Percentiles rank a stretch among this genome's conserved stretches.
phyloP scores from a whole-genome alignment of 2,113 vertebrate genomes.

The Dipodomys spectabilis region DNA sequence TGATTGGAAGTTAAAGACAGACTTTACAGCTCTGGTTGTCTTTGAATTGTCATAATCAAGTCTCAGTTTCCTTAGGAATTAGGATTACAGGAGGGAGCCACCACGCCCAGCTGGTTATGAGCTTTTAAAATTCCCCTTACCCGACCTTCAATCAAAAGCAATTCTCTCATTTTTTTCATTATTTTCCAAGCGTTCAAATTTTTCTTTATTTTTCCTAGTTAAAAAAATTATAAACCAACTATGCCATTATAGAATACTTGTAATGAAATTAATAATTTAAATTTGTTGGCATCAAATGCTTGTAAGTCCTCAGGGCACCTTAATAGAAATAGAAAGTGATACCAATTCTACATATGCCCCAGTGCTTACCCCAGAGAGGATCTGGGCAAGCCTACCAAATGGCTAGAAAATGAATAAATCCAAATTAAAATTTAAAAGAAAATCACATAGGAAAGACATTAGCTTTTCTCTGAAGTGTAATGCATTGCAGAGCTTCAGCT shows the following conservation, averaged over 20 bases:
- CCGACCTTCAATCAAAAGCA: constrained; percentile 70
- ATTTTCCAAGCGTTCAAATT: constrained; percentile 65
- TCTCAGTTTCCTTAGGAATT: too few species aligned
- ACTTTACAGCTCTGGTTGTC: too few species aligned
- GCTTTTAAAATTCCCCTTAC: constrained; percentile 37
- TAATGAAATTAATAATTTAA: constrained; percentile 83
- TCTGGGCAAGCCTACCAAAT: constrained; percentile 57
- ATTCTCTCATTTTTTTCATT: constrained; percentile 62
- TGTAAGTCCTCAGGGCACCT: constrained; percentile 52
- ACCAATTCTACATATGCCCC: constrained; percentile 53
- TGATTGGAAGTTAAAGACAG: too few species aligned
- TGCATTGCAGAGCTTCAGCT: constrained; percentile 34
- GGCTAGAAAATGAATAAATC: constrained; percentile 58
- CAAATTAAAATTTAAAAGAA: constrained; percentile 76
- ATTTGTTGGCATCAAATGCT: constrained; percentile 75
- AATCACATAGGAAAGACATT: constrained; percentile 51
- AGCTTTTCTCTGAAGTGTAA: constrained; percentile 52
- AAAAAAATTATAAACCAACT: constrained; percentile 72
- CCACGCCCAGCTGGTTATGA: not conserved
- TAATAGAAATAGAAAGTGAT: constrained; percentile 78
- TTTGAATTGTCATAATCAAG: too few species aligned
- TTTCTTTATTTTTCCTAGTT: constrained; percentile 77
- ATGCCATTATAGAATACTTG: constrained; percentile 65
- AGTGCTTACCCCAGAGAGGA: constrained; percentile 60
- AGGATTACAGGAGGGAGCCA: too few species aligned